phyloP scores from a whole-genome alignment of 1,140 invertebrate species.

The Lordiphosa clarofinis region DNA sequence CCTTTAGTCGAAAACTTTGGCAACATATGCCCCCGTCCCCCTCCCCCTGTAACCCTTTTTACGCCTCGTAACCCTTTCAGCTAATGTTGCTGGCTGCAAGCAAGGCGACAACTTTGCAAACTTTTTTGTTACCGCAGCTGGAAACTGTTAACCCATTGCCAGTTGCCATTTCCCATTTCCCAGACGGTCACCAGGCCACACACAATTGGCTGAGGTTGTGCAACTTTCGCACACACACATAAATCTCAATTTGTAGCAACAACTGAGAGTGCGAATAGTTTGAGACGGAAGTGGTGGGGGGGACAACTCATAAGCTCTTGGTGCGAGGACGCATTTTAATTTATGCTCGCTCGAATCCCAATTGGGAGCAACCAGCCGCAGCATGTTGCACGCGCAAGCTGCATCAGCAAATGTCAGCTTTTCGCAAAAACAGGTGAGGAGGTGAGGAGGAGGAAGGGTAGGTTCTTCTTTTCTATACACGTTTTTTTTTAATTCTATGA shows the following conservation, averaged over 20 bases:
- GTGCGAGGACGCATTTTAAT: constrained; percentile 58
- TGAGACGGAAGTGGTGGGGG: constrained; percentile 14
- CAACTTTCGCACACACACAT: constrained; percentile 67
- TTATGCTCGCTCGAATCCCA: constrained; percentile 74
- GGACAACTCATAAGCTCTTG: constrained; percentile 18
- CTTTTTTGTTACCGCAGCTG: constrained; percentile 51
- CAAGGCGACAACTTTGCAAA: constrained; percentile 65
- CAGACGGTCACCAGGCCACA: constrained; percentile 56
- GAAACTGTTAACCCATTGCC: constrained; percentile 53
- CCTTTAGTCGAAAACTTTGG: constrained; percentile 26
- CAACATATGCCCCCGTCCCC: constrained; percentile 15
- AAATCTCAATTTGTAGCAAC: constrained; percentile 76
- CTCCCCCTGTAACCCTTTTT: constrained; percentile 7
- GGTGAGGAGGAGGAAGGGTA: background rate
- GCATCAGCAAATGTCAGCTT: constrained; percentile 35
- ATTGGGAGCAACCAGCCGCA: constrained; percentile 68
- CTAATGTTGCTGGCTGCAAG: constrained; percentile 51
- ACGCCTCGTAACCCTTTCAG: constrained; percentile 11
- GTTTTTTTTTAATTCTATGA: constrained; percentile 8
- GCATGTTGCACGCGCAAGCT: constrained; percentile 60
- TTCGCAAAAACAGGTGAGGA: background rate
- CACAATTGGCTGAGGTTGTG: constrained; percentile 69
- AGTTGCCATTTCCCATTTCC: constrained; percentile 58
- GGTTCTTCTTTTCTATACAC: too few species aligned
- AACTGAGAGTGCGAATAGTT: constrained; percentile 69